Percentiles rank a stretch among this genome's conserved stretches.
phyloP scores from a whole-genome alignment of 2,888 invertebrate genomes.

The Tetragonisca angustula region DNA sequence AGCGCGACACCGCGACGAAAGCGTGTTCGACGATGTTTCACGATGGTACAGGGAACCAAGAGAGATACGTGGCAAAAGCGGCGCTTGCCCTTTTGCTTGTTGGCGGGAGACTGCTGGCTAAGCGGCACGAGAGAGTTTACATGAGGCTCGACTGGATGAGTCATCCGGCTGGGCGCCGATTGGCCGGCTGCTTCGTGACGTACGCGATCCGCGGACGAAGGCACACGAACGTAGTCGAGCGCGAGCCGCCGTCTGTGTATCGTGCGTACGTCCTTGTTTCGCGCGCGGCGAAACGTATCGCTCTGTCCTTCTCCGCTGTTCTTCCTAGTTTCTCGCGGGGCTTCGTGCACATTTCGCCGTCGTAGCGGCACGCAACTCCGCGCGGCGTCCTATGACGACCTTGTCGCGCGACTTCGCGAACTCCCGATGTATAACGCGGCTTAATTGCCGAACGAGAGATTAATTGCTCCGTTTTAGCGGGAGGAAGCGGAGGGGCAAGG shows the following conservation, averaged over 20 bases:
- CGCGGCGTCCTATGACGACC: conserved; percentile 67
- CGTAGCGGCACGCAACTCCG: conserved; percentile 58
- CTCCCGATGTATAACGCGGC: conserved; percentile 53
- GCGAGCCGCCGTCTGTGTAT: conserved; percentile 40
- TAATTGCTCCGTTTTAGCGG: neutral
- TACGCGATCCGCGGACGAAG: conserved; percentile 66
- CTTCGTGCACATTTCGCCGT: conserved; percentile 54
- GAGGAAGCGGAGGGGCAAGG: too few species aligned
- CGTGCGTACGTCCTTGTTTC: neutral
- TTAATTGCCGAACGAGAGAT: conserved; percentile 48
- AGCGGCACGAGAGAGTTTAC: conserved; percentile 77
- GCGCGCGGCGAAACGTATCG: neutral
- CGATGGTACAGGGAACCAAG: conserved; percentile 44
- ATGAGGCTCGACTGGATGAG: conserved; percentile 77
- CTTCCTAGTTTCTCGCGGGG: conserved; percentile 61
- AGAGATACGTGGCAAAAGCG: conserved; percentile 61
- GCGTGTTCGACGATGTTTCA: conserved; percentile 38
- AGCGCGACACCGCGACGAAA: neutral
- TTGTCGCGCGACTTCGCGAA: conserved; percentile 59
- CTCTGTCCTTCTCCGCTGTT: conserved; percentile 16
- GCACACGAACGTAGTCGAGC: conserved; percentile 58
- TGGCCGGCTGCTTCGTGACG: conserved; percentile 74
- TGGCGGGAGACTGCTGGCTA: conserved; percentile 74
- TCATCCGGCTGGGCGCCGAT: conserved; percentile 71
- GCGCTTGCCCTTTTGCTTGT: conserved; percentile 62